Evolutionary conservation across 2,113 vertebrate genomes (phyloP).

Genomic region (western clawed frog (Xenopus tropicalis)): UCB_Xtro_10.0 CM004449.2:79921501-79922000

Average conservation of each 20-base stretch:
- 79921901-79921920: too few species aligned
- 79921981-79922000: too few species aligned
- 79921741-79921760: neutral
- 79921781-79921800: neutral
- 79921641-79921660: too few species aligned
- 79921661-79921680: too few species aligned
- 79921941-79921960: too few species aligned
- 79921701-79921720: neutral
- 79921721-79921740: neutral
- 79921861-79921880: too few species aligned
- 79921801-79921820: neutral
- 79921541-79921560: conserved; percentile 19
- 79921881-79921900: too few species aligned
- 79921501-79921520: conserved; percentile 40
- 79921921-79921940: too few species aligned
- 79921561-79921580: conserved; percentile 11
- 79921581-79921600: conserved; percentile 18
- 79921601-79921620: conserved; percentile 40
- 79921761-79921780: too few species aligned
- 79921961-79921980: too few species aligned
- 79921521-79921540: conserved; percentile 39
- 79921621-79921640: neutral
- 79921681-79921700: neutral
- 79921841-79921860: too few species aligned
- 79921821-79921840: too few species aligned